Base-by-base conservation (phyloP, 2,797 vertebrate genomes). In the Scomberomorus guttatus region DNA sequence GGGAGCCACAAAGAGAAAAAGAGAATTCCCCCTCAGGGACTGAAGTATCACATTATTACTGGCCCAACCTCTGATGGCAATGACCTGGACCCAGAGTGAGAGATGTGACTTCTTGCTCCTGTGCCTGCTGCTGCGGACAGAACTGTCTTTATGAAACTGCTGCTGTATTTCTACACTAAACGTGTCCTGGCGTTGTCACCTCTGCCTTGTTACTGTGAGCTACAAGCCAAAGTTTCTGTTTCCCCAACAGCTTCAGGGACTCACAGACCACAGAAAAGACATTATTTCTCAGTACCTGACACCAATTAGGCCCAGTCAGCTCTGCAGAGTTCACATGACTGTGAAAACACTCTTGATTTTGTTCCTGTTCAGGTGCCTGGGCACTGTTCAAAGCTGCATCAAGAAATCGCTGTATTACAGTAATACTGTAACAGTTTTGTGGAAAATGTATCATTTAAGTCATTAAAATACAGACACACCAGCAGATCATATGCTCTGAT, bases 51-150 rank as follows among this genome's bases (percentile, higher is more conserved):
- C 50, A 52, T 62, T 73, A 63, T 75, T 54, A 79, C 34, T 1
- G 22, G 24, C 25, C 70, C 68, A 51, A 22, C 51, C 48, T 69
- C 39, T 48, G 76, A 78, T 51, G 66, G 9, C 37, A 12, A 50
- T 72, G 73, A 80, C 76, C 86, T 77, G 77, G 50, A 87, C 74
- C 64, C 13, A 17, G 27, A 51, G 24, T 59, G 65, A 72, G 75
- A 59, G 74, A 63, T 20, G 0, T 37, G 58, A 24, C 61, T 51
- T 22, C 48, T 27, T 54, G 29, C 29, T 32, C 29, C 29, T 5
- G 5, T 1, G 29, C 29, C 29, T 32, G 29, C 67, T 68, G 14
- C 60, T 60, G 48, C 46, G 22, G 37, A 81, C 48, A 15, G 10
- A 52, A 69, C 46, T 22, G 15, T 39, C 44, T 46, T 44, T 20